phyloP scores from a whole-genome alignment of 2,888 invertebrate species.

The Neocrepidodera transversa region DNA sequence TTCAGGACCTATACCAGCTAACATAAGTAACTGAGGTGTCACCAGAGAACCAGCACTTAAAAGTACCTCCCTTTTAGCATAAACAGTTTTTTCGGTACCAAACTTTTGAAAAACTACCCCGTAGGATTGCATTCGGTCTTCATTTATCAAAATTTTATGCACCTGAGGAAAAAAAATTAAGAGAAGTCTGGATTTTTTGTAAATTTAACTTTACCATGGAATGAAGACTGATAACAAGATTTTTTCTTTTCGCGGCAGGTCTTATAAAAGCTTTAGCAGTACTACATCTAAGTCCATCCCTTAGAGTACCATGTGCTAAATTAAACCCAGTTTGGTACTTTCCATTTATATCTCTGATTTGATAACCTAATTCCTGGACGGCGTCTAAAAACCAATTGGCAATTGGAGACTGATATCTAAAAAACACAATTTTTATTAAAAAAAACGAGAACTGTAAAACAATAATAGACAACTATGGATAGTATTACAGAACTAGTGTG shows the following conservation, averaged over 20 bases:
- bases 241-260: slow-evolving; percentile 66
- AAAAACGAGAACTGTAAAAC: no score
- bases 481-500: no score
- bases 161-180: slow-evolving; percentile 59
- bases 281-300: slow-evolving; percentile 82
- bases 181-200: neutral
- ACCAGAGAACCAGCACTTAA: slow-evolving; percentile 85
- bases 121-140: slow-evolving; percentile 66
- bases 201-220: slow-evolving; percentile 37
- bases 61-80: slow-evolving; percentile 79
- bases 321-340: slow-evolving; percentile 80
- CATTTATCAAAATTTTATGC: slow-evolving; percentile 71
- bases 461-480: no score
- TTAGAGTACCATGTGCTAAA: slow-evolving; percentile 77
- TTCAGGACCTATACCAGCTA: slow-evolving; percentile 81
- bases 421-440: no score
- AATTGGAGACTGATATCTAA: slow-evolving; percentile 72
- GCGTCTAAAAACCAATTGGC: slow-evolving; percentile 74
- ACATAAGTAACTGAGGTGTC: slow-evolving; percentile 84
- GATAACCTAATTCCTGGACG: slow-evolving; percentile 74
- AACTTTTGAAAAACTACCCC: slow-evolving; percentile 71
- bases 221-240: slow-evolving; percentile 69
- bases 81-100: slow-evolving; percentile 61
- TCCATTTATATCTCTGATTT: slow-evolving; percentile 77
- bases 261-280: slow-evolving; percentile 81